Conservation (phyloP, 2,797 vertebrate genomes). For the Malacoraja senta region DNA sequence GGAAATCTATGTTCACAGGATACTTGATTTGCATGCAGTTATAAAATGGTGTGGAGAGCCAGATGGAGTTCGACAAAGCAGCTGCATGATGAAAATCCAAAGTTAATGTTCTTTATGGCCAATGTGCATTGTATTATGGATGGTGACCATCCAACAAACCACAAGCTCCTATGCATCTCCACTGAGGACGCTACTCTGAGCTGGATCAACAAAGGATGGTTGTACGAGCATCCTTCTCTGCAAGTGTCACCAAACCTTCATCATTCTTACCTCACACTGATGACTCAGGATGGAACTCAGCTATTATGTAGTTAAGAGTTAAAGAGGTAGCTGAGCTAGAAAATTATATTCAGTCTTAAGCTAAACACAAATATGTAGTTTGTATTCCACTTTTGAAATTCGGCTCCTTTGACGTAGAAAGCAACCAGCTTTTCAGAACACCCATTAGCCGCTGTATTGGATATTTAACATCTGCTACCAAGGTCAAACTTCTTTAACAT, state of each 20-base stretch:
- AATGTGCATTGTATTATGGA: neutral
- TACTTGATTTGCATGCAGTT: neutral
- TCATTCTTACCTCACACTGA: neutral
- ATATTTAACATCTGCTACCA: too few species aligned
- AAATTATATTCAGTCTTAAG: too few species aligned
- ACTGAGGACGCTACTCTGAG: neutral
- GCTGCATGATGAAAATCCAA: too few species aligned
- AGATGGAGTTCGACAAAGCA: neutral
- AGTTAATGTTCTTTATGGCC: too few species aligned
- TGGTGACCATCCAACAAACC: neutral
- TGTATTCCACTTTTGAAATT: too few species aligned
- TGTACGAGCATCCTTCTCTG: neutral
- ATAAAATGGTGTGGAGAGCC: neutral
- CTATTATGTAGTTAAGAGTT: neutral
- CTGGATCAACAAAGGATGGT: neutral
- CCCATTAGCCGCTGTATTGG: too few species aligned
- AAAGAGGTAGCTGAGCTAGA: too few species aligned
- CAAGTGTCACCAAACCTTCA: too few species aligned
- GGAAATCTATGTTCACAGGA: neutral
- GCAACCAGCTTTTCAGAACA: too few species aligned
- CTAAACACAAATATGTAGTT: too few species aligned
- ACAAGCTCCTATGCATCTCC: neutral
- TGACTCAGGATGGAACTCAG: neutral
- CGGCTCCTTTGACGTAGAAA: too few species aligned
- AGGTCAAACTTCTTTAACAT: too few species aligned